Base-by-base conservation (phyloP, 2,888 invertebrate species). In the Eupelmus urozonus region DNA sequence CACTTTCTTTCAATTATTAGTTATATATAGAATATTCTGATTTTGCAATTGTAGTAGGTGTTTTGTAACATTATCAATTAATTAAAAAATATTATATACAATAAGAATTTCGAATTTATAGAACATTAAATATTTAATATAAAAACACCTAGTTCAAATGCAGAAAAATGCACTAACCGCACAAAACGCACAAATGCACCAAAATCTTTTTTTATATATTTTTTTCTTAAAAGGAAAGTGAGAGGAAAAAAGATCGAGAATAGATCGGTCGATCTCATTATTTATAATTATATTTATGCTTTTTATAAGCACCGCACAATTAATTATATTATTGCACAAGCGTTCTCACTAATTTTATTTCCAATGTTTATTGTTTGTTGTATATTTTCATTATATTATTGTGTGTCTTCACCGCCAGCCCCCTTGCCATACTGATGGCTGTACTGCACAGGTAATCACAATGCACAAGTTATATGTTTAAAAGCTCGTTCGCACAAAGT, bases 381-480 rank as follows among this genome's bases (percentile, higher is more conserved):
- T 87, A 87, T 88, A 88, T 88, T 89, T 88, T 88, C 89, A 90
- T 89, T 89, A 89, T 89, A 92, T 91, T 93, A 92, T 91, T 93
- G 91, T 94, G 92, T 93, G 92, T 94, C 93, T 94, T 93, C 93
- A 91, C 91, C 90, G 93, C 92, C 95, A 96, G 96, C 96, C 96
- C 96, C 92, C 95, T 97, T 94, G 96, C 96, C 94, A 96, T 95
- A 92, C 95, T 97, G 93, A 96, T 97, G 96, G 96, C 95, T 92
- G 94, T 96, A 90, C 94, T 96, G 90, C 94, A 95, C 94, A 97
- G 97, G 97, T 97, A 97, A 95, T 92, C 88, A 85, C 87, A 88
- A 79, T 80, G 88, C 89, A 90, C 89, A 89, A 88, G 76, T 88
- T 91, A 93, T 94, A 86, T 70, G 57, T 81, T 82, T 51, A 29